phyloP scores from a whole-genome alignment of 2,113 vertebrate species.

The Bos indicus region DNA sequence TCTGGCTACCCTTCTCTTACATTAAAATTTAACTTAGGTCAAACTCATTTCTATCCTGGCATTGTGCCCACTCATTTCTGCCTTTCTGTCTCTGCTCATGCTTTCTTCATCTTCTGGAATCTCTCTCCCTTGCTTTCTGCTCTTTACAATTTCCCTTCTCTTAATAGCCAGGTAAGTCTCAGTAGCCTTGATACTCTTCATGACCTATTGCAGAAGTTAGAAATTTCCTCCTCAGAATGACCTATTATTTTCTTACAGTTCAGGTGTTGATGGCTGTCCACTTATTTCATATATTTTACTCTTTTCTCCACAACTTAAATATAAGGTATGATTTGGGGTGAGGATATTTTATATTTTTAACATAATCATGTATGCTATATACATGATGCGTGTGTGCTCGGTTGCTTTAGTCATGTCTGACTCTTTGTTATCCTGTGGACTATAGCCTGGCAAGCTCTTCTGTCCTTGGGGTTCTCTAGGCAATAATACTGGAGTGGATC shows the following conservation, averaged over 20 bases:
- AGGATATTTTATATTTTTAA: background rate
- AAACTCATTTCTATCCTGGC: background rate
- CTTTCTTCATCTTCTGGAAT: background rate
- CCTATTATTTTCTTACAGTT: background rate
- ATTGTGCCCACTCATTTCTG: background rate
- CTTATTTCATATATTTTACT: background rate
- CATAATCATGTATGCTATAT: background rate
- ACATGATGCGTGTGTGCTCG: accelerated
- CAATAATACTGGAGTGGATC: background rate
- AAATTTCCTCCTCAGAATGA: background rate
- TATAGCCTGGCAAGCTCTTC: background rate
- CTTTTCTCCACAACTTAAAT: background rate
- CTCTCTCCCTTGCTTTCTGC: background rate
- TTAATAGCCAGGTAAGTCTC: background rate
- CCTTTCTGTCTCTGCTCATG: background rate
- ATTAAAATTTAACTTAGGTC: background rate
- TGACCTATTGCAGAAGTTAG: background rate
- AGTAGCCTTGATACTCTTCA: background rate
- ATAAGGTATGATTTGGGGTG: background rate
- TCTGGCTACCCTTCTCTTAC: background rate
- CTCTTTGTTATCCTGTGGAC: background rate
- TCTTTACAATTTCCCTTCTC: background rate
- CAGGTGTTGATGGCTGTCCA: background rate
- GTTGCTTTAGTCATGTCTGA: accelerated
- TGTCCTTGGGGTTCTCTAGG: background rate